Percentiles rank a stretch among this genome's conserved stretches.
These are phyloP conservation scores for Prietella phreatophila DNA, from an alignment of 2,113 vertebrate genomes.

Conservation along the genomic window DNA sequence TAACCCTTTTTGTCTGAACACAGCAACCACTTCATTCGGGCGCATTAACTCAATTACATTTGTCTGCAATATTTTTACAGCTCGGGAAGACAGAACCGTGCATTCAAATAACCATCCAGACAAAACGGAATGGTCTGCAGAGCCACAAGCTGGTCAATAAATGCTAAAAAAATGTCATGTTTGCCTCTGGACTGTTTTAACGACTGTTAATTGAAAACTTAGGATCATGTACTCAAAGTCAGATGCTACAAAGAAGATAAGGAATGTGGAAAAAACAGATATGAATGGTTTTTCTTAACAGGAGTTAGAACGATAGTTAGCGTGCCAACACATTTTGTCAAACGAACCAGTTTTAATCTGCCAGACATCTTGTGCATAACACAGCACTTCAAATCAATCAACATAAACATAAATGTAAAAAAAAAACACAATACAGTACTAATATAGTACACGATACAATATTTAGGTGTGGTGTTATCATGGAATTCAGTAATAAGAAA, in stretches of 20 bases:
- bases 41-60: not conserved
- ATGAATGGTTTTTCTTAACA: not conserved
- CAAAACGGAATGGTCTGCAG: not conserved
- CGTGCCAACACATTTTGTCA: not conserved
- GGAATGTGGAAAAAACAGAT: not conserved
- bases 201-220: not conserved
- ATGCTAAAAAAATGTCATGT: not conserved
- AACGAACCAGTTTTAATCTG: not conserved
- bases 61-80: not conserved
- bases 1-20: conserved; percentile 23
- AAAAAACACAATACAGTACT: not conserved
- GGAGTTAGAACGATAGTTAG: too few relatives aligned
- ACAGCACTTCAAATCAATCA: not conserved
- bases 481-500: not conserved
- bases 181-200: not conserved
- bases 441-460: not conserved
- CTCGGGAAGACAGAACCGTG: not conserved
- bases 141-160: not conserved
- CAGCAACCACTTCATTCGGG: not conserved
- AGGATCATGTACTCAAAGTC: not conserved
- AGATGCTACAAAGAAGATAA: not conserved
- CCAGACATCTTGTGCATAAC: not conserved
- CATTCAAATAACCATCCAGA: not conserved
- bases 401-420: too few relatives aligned
- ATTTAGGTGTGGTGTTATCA: not conserved